These are phyloP conservation scores for Holothuria leucospilota DNA, from an alignment of 53 echinoderm and acorn worm species.

Conservation along the genomic window DNA sequence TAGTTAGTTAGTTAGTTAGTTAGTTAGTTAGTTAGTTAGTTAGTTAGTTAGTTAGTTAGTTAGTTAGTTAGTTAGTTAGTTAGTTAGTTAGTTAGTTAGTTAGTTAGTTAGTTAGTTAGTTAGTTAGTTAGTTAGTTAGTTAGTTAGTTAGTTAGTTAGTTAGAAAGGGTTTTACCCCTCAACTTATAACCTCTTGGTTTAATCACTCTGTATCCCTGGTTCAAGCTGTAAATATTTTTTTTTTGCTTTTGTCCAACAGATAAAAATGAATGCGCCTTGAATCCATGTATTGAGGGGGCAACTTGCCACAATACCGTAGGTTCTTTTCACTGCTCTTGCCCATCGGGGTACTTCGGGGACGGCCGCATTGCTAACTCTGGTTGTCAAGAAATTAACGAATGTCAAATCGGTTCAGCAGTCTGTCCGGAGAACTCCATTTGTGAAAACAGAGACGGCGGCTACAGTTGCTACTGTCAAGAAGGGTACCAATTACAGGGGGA, in stretches of 20 bases:
- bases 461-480: not conserved
- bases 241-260: not conserved
- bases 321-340: slow-evolving; percentile 28
- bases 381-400: slow-evolving; percentile 25
- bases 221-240: too few species aligned
- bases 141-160: too few species aligned
- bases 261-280: slow-evolving; percentile 3
- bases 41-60: too few species aligned
- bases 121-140: too few species aligned
- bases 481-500: slow-evolving; percentile 3
- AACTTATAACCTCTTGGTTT: too few species aligned
- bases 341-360: slow-evolving; percentile 24
- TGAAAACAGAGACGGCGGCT: not conserved
- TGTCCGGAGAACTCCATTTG: slow-evolving; percentile 12
- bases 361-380: slow-evolving; percentile 12
- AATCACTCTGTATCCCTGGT: too few species aligned
- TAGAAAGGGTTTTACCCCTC: too few species aligned
- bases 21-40: too few species aligned
- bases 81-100: too few species aligned
- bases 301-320: slow-evolving; percentile 14
- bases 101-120: too few species aligned
- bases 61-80: too few species aligned
- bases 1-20: too few species aligned
- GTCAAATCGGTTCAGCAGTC: not conserved
- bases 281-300: slow-evolving; percentile 14